A percentile compares a stretch with the other conserved stretches of the same genome.
Evolutionary conservation across 2,888 invertebrate genomes (phyloP).

Genomic region (Onthophagus sagittarius): DNA sequence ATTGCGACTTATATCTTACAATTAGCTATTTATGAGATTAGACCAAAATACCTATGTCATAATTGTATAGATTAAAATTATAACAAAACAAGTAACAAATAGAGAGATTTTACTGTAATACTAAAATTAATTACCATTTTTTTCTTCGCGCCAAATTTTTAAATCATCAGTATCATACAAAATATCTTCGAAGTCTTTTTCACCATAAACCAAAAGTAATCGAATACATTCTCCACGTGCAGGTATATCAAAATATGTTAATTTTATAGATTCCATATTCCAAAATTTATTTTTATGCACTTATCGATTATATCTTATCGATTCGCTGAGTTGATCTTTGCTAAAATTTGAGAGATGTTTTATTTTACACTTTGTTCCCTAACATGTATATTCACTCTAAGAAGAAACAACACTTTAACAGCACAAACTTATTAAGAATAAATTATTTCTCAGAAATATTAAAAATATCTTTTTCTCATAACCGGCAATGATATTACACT

Average conservation of each 20-base stretch:
- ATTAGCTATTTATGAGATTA: too few relatives aligned
- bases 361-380: too few relatives aligned
- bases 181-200: constrained; percentile 9
- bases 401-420: too few relatives aligned
- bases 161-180: background rate
- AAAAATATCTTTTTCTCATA: background rate
- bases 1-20: too few relatives aligned
- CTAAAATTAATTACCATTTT: background rate
- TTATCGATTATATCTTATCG: too few relatives aligned
- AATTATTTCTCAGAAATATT: background rate
- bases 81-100: too few relatives aligned
- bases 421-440: background rate
- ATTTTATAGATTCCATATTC: constrained; percentile 1
- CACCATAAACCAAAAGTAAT: constrained; percentile 2
- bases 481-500: too few relatives aligned
- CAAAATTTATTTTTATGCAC: background rate
- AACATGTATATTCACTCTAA: too few relatives aligned
- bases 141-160: background rate
- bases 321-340: too few relatives aligned
- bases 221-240: constrained; percentile 7
- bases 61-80: too few relatives aligned
- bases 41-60: too few relatives aligned
- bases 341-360: too few relatives aligned
- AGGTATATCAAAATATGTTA: constrained; percentile 8
- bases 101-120: background rate